These are phyloP conservation scores for Mastomys coucha DNA, from an alignment of 2,113 vertebrate species.

Conservation along the genomic window DNA sequence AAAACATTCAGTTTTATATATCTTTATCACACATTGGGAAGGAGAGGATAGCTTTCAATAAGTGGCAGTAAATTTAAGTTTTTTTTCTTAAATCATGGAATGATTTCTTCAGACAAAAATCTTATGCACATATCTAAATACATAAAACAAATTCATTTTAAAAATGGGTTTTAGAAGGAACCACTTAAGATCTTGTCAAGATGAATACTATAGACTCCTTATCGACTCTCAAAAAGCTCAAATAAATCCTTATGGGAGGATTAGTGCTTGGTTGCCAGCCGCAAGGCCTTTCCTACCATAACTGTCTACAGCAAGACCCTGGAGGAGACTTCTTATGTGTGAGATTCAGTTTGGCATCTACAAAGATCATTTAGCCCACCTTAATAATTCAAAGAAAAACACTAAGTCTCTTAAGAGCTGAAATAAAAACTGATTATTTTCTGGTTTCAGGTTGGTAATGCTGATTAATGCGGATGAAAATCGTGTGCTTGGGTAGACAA, in stretches of 20 bases:
- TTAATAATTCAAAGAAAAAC: neutral
- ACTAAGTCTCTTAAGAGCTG: neutral
- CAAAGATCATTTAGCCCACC: neutral
- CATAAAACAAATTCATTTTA: slow-evolving; percentile 54
- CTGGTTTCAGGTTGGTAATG: neutral
- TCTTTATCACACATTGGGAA: neutral
- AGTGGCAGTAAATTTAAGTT: slow-evolving; percentile 10
- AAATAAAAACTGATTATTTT: neutral
- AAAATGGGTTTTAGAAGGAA: slow-evolving; percentile 59
- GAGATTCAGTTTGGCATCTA: neutral
- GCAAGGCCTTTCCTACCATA: neutral
- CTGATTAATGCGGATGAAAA: neutral
- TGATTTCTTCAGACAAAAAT: slow-evolving; percentile 32
- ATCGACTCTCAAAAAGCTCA: neutral
- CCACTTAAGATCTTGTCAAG: slow-evolving; percentile 36
- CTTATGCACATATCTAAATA: slow-evolving; percentile 1
- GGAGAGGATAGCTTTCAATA: slow-evolving; percentile 36
- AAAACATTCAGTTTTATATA: neutral
- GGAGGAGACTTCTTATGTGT: neutral
- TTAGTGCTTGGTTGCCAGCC: neutral
- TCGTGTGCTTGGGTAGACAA: neutral
- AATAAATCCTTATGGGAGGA: neutral
- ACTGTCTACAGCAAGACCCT: neutral
- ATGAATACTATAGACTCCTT: slow-evolving; percentile 45
- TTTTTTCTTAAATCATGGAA: neutral